Base-by-base conservation (phyloP, 2,888 invertebrate genomes). In the Zelleria hepariella region DNA sequence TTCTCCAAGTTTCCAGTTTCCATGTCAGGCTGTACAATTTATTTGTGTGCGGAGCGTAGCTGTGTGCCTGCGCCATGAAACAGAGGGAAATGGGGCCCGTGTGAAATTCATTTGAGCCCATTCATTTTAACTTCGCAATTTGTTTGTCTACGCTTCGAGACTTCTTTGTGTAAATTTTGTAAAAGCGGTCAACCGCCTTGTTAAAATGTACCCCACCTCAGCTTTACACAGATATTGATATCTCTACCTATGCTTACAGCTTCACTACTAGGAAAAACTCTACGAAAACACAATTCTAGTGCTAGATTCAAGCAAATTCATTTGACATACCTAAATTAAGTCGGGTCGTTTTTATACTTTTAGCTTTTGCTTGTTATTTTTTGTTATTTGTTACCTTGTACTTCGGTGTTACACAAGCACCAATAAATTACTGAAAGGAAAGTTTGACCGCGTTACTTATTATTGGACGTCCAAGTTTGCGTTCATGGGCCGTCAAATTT, bases 401-500 rank as follows among this genome's bases (percentile, higher is more conserved):
- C 15, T 42, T 42, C 15, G 15, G 32, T 42, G 15, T 42, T 42
- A 15, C 32, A 15, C 32, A 42, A 42, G 32, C 15, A 42, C 32
- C 15, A 10, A 42, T n/a, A n/a, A n/a, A n/a, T 42, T 42, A 42
- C n/a, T 7, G 2, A 47, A 48, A 63, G 62, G 63, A 74, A 73
- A 74, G 70, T 67, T 64, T 65, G 66, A 58, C 65, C 70, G 73
- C 10, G 27, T 49, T 73, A 76, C 74, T 42, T 42, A 42, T 42
- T 75, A 77, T 60, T 21, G 58, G 53, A 67, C 72, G 66, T 64
- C 64, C 63, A 66, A 62, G 67, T 66, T 72, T 73, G 69, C 32
- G 72, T 75, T 78, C 76, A 66, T 72, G 74, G 73, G 73, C 64
- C 74, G 75, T 78, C 78, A 74, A 77, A 73, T 80, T 80, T 82